A percentile compares a stretch with the other conserved stretches of the same genome.
Conservation (phyloP, 1,140 invertebrate genomes). For the Mamestra configurata region DNA sequence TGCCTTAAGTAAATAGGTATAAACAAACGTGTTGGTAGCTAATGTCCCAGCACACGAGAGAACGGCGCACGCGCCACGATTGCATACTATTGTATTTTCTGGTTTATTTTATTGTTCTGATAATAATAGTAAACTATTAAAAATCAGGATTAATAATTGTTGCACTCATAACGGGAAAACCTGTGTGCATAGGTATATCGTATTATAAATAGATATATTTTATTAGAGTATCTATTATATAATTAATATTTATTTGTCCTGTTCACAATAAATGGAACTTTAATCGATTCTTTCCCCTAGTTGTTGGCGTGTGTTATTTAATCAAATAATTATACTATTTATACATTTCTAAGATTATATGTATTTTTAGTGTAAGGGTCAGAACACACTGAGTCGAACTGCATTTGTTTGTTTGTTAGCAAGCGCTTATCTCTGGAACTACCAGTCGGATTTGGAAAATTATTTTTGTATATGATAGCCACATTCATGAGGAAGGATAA, state of each 20-base stretch:
- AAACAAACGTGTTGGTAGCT: background rate
- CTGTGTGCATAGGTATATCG: background rate
- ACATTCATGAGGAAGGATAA: too few species aligned
- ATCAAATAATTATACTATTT: too few species aligned
- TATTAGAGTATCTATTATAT: background rate
- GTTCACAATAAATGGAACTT: background rate
- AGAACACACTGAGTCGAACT: too few species aligned
- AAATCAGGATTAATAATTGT: conserved; percentile 16
- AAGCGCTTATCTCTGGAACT: too few species aligned
- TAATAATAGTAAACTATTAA: conserved; percentile 3
- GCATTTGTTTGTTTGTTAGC: too few species aligned
- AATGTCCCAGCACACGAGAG: background rate
- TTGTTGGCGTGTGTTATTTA: too few species aligned
- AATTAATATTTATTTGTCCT: background rate
- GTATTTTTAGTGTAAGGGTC: too few species aligned
- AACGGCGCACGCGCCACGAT: conserved; percentile 2
- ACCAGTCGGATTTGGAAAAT: too few species aligned
- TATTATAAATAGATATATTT: background rate
- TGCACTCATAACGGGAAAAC: background rate
- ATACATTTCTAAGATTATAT: too few species aligned
- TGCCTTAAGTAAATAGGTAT: background rate
- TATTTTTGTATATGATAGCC: too few species aligned
- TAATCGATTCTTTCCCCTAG: background rate
- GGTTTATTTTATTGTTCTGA: background rate
- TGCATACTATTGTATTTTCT: background rate